Base-by-base conservation (phyloP, 1,140 invertebrate genomes). In the Neodiprion lecontei region DNA sequence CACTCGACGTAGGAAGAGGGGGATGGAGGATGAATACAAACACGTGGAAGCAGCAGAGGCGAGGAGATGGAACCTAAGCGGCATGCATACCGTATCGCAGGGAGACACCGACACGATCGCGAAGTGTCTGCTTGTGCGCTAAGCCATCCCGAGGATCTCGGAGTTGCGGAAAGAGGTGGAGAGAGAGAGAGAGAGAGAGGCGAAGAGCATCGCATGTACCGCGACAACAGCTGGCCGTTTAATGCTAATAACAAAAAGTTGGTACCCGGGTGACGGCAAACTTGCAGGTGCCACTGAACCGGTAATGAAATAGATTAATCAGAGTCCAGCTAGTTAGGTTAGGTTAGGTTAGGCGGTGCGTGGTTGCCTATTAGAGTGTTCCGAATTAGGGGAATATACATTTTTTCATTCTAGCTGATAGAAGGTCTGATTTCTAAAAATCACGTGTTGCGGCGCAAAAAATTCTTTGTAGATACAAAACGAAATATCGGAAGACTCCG, bases 211-310 rank as follows among this genome's bases (percentile, higher is more conserved):
- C 28, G 28, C 53, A 61, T 17, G 5, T 61, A 61, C 28, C 28
- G 28, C 11, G n/a, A 61, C 53, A 61, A 61, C 53, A 61, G 53
- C 53, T 61, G 53, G n/a, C 11, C 53, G 75, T 78, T 81, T 77
- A 78, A 81, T 80, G 81, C 76, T 81, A 82, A 81, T 82, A 81
- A 77, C 80, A 80, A 82, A 80, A 80, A 82, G 77, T 76, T 75
- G 66, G 66, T 21, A 21, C 17, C 17, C 17, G 72, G 76, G 76
- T 74, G 72, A 73, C 70, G 48, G 61, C 12, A 28, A 53, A 67
- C 72, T 65, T 74, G 73, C 73, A 10, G 14, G 73, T n/a, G 66
- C 11, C 53, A 40, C 28, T 40, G 28, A 40, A 40, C n/a, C 53
- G 75, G 78, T 80, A 81, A 81, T 81, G 76, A 80, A 80, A 77